Base-by-base conservation (phyloP, 2,888 invertebrate genomes). In the Thereva nobilitata region DNA sequence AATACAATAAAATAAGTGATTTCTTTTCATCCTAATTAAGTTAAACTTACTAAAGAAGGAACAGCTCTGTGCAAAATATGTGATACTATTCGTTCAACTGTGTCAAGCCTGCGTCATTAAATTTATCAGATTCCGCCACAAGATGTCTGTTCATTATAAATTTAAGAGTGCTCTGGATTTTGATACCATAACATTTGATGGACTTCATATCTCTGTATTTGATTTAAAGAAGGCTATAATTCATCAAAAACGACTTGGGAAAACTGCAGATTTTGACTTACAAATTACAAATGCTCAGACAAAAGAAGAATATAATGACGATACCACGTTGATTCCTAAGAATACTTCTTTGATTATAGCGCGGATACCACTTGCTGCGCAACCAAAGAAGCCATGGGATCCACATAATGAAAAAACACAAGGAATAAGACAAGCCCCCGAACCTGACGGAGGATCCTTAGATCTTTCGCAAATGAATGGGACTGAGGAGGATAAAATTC, bases 141-240 rank as follows among this genome's bases (percentile, higher is more conserved):
- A 68, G 67, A 95, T 95, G 91, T 97, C 96, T 77, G 95, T 99
- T 73, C 97, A 98, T 83, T 99, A 97, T 83, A 98, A 98, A 83
- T 98, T 99, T 80, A 97, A 97, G 84, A 95, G 96, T 77, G 92
- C 95, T 70, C 85, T 95, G 78, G 95, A 97, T 80, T 96, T 92
- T 83, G 96, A 97, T 79, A 97, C 97, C 6, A 90, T 99, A 71
- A 94, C 95, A 45, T 97, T 97, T 80, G 97, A 97, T 86, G 98
- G 97, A 68, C 85, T 98, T 68, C 93, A 96, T 80, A 97, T 99
- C 77, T 94, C 96, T 52, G 92, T 97, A 72, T 90, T 89, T 54
- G 98, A 99, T 80, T 84, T 99, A 72, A 99, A 98, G 82, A 91
- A 94, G 76, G 89, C 93, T 64, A 97, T 99, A 74, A 88, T 96